Percentiles rank a stretch among this genome's conserved stretches.
Evolutionary conservation across 2,113 vertebrate species (phyloP).

Genomic region (Natator depressus): DNA sequence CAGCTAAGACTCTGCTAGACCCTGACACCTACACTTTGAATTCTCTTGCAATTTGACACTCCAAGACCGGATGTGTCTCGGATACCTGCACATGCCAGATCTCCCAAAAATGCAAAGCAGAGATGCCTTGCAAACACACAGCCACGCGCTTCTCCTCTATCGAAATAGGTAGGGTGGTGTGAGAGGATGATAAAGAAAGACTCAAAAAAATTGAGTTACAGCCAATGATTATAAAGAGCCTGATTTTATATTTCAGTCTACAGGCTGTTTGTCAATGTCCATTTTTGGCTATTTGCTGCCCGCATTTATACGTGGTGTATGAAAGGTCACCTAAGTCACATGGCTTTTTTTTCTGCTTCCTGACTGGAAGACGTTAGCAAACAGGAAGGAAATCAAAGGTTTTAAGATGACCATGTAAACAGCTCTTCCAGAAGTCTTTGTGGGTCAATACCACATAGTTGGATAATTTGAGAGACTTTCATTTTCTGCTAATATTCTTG

Average conservation of each 20-base stretch:
- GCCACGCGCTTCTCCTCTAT: neutral
- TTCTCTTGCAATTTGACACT: neutral
- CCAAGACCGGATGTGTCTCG: neutral
- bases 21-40: neutral
- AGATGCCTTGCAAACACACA: neutral
- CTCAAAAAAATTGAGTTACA: neutral
- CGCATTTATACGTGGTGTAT: no score
- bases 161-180: neutral
- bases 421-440: neutral
- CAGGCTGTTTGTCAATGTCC: neutral
- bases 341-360: fast-evolving
- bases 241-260: neutral
- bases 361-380: neutral
- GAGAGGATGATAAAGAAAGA: neutral
- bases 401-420: neutral
- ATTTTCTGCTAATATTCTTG: neutral
- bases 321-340: neutral
- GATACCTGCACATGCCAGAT: neutral
- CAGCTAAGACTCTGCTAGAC: neutral
- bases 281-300: neutral
- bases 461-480: neutral
- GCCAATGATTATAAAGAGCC: neutral
- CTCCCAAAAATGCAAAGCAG: neutral
- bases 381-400: fast-evolving
- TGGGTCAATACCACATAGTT: neutral